Evolutionary conservation across 2,888 invertebrate genomes (phyloP).

Genomic region (Carcina quercana): DNA sequence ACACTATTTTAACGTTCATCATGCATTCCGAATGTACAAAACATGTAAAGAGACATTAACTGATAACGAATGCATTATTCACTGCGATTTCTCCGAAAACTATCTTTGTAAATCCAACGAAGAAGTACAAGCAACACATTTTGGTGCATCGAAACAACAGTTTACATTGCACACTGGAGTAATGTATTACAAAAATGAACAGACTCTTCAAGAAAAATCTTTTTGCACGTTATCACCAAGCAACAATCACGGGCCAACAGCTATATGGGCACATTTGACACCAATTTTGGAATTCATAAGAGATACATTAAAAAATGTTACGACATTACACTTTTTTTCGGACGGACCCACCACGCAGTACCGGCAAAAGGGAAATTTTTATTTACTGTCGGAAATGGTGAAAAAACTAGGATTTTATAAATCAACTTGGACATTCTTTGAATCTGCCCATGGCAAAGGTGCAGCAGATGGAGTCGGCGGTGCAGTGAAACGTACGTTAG

Average conservation of each 20-base stretch:
- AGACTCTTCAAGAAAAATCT: neutral
- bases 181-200: conserved; percentile 1
- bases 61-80: conserved; percentile 1
- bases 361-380: conserved; percentile 8
- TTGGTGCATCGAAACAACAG: conserved; percentile 9
- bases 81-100: conserved; percentile 10
- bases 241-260: conserved; percentile 8
- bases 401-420: conserved; percentile 6
- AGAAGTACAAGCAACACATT: conserved; percentile 12
- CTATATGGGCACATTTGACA: conserved; percentile 15
- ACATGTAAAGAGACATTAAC: neutral
- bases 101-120: conserved; percentile 7
- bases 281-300: conserved; percentile 1
- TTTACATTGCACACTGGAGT: conserved; percentile 10
- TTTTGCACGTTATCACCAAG: conserved; percentile 11
- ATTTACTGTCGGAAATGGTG: conserved; percentile 6
- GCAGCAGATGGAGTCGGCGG: conserved; percentile 6
- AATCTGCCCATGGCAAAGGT: conserved; percentile 4
- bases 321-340: conserved; percentile 4
- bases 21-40: conserved; percentile 2
- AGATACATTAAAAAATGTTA: neutral
- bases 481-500: conserved; percentile 2
- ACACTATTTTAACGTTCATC: conserved; percentile 3
- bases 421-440: conserved; percentile 4
- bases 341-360: conserved; percentile 11